A percentile compares a stretch with the other conserved stretches of the same genome.
Conservation (phyloP, 2,888 invertebrate species). For the Liopterus haemorrhoidalis region DNA sequence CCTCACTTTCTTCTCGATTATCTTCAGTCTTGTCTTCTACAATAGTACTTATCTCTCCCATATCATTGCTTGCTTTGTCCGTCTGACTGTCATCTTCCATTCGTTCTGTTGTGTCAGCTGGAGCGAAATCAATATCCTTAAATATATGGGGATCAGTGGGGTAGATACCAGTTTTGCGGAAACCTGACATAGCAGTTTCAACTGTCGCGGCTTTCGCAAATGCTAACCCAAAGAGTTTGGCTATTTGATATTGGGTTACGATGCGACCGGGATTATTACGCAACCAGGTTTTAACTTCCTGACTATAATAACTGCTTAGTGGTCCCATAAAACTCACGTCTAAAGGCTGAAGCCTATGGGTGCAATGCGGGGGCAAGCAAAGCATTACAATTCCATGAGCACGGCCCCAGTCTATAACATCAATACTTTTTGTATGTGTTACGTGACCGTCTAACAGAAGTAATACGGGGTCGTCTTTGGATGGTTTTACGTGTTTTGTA, state of each 20-base stretch:
- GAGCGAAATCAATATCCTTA: no score
- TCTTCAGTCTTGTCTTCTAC: no score
- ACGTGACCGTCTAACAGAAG: constrained; percentile 25
- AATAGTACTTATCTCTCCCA: no score
- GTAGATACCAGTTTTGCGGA: constrained; percentile 32
- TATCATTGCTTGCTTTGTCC: no score
- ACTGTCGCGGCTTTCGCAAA: constrained; percentile 32
- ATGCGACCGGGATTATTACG: constrained; percentile 32
- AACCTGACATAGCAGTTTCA: constrained; percentile 34
- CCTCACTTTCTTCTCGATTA: no score
- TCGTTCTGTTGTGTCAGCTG: no score
- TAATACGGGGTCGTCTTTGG: constrained; percentile 26
- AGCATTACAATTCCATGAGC: constrained; percentile 32
- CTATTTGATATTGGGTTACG: constrained; percentile 33
- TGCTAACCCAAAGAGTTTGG: constrained; percentile 27
- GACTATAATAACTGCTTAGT: constrained; percentile 29
- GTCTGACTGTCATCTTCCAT: no score
- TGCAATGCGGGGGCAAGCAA: constrained; percentile 35
- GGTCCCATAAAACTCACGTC: constrained; percentile 34
- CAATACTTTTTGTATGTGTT: constrained; percentile 34
- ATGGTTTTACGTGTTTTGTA: constrained; percentile 25
- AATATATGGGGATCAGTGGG: constrained; percentile 19
- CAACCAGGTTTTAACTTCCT: constrained; percentile 31
- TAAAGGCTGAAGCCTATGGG: constrained; percentile 33
- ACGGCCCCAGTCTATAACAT: constrained; percentile 27